Base-by-base conservation (phyloP, 2,113 vertebrate genomes). In the Corydoras sp. region DNA sequence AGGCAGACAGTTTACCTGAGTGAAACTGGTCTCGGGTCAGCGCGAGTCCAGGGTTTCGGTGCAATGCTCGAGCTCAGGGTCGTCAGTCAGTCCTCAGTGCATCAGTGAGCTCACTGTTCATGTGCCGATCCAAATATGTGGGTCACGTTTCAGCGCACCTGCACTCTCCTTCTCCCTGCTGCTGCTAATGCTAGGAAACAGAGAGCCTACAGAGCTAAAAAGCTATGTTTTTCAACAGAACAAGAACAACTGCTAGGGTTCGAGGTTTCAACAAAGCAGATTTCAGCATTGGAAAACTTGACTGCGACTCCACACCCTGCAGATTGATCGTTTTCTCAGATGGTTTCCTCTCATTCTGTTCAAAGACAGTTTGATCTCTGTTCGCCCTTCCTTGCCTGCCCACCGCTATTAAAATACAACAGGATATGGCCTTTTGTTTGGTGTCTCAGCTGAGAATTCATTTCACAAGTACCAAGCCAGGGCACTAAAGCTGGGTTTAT, bases 271-370 rank as follows among this genome's bases (percentile, higher is more conserved):
- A 24, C 18, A 24, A 24, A 4, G 35, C 35, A 0, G 35, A 2
- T 43, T 8, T 43, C 35, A 5, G 35, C 4, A 43, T 43, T 43
- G 51, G 13, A 53, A 53, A 53, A 10, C 51, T 12, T 10, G 51
- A 53, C 51, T 5, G 13, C 10, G 3, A 5, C n/a, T 62, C 60
- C 71, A 77, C 76, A 71, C 62, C 72, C 76, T 32, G 12, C 43
- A 56, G 30, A 15, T 67, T 18, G 60, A 60, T 49, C 13, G 43
- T 58, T 74, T 71, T 71, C 32, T 43, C 76, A 71, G 64, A 62
- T 77, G 71, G 14, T 62, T 74, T 74, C 59, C 59, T 55, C 51
- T 54, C 59, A 62, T 68, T 63, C 48, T 30, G 3, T 59, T 14
- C 4, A 43, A 24, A 71, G 12, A 35, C 18, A 60, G 13, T 2